Base-by-base conservation (phyloP, 2,888 invertebrate genomes). In the Crematogaster levior region DNA sequence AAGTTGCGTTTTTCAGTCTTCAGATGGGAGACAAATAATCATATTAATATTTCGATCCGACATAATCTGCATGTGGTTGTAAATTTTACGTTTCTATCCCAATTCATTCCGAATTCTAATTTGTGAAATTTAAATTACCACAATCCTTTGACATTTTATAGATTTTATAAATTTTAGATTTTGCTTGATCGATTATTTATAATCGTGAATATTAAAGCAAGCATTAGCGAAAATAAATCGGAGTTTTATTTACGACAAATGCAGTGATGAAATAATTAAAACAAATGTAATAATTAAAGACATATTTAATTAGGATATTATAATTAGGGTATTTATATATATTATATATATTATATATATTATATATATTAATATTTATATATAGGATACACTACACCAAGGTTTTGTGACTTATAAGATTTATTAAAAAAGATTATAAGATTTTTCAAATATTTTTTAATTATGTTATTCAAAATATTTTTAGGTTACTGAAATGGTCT, bases 101-200 rank as follows among this genome's bases (percentile, higher is more conserved):
- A 46, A 46, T 58, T 4, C 18, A 58, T 58, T 70, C 34, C n/a
- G n/a, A 21, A 70, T 70, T 79, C 46, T 12, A 46, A 58, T 70
- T 79, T 79, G 56, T 46, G 56, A 46, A 46, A 70, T n/a, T 79
- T 34, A 46, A 79, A 58, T 79, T 79, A 79, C 58, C 5, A 43
- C 15, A 30, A 70, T 79, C 79, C 46, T 46, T 70, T 18, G 18
- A 70, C 70, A 51, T 58, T 79, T 24, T 43, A 10, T n/a, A 34
- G 18, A 70, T 72, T 58, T 43, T 77, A 66, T n/a, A n/a, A n/a
- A n/a, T n/a, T 77, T 66, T 40, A 21, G n/a, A n/a, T n/a, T 15
- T 53, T 43, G 21, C 37, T 68, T 56, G 48, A 48, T n/a, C 12
- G 15, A 40, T 21, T 15, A 27, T 30, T 3, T 48, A 12, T 27